phyloP scores from a whole-genome alignment of 2,888 invertebrate species.

The Lasioglossum malachurum region DNA sequence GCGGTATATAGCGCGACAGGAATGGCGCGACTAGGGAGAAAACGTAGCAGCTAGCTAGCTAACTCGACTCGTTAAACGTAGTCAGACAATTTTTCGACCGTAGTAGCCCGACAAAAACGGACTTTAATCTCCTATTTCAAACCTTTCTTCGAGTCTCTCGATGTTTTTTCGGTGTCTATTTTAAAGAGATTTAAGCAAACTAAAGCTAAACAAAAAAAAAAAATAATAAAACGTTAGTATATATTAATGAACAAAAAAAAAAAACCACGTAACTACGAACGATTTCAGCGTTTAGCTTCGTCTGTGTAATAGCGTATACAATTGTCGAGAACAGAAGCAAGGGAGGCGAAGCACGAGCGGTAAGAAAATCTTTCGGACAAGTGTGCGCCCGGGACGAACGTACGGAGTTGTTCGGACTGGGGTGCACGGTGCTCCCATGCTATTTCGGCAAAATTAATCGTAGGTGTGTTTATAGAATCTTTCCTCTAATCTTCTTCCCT shows the following conservation, averaged over 20 bases:
- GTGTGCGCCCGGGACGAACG: background rate
- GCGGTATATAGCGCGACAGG: background rate
- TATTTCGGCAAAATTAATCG: constrained; percentile 64
- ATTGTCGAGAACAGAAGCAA: constrained; percentile 35
- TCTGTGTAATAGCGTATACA: constrained; percentile 69
- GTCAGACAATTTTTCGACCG: constrained; percentile 65
- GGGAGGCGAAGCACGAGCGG: constrained; percentile 2
- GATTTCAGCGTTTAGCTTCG: constrained; percentile 69
- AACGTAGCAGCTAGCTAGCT: constrained; percentile 50
- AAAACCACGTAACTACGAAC: constrained; percentile 9
- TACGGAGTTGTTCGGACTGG: background rate
- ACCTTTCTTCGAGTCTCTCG: constrained; percentile 75
- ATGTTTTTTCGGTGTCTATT: constrained; percentile 80
- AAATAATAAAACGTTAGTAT: background rate
- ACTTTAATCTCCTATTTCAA: constrained; percentile 74
- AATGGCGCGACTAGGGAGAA: constrained; percentile 40
- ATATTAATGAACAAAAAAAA: constrained; percentile 6
- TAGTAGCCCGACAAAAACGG: constrained; percentile 63
- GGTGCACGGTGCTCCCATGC: constrained; percentile 9
- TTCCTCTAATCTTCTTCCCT: constrained; percentile 48
- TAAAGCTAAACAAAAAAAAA: constrained; percentile 36
- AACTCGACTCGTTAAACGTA: constrained; percentile 68
- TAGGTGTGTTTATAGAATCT: constrained; percentile 39
- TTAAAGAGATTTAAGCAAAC: constrained; percentile 69
- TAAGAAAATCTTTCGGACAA: background rate